These are phyloP conservation scores for Gryon sp. DNA, from an alignment of 1,140 invertebrate species.

Conservation along the genomic window DNA sequence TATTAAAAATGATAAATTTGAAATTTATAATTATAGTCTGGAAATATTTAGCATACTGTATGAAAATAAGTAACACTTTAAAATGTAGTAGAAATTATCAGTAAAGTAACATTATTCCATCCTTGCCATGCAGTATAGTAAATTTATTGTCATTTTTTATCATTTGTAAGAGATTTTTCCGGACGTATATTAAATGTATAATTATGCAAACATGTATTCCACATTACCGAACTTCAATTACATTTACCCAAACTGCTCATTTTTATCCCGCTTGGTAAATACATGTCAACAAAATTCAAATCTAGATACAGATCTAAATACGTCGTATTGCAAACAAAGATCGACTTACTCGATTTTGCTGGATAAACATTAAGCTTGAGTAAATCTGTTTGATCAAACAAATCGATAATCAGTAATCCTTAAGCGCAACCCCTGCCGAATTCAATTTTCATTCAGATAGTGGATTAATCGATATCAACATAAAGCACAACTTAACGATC, in stretches of 20 bases:
- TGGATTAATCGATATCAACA: slow-evolving; percentile 35
- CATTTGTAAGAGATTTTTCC: no score
- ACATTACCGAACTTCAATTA: slow-evolving; percentile 21
- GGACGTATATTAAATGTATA: slow-evolving; percentile 1
- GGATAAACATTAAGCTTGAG: slow-evolving; percentile 39
- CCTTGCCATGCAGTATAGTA: no score
- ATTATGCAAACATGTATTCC: slow-evolving; percentile 34
- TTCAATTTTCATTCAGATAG: slow-evolving; percentile 27
- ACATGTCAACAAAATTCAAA: slow-evolving; percentile 45
- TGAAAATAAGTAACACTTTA: no score
- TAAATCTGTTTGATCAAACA: slow-evolving; percentile 57
- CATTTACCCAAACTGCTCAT: slow-evolving; percentile 16
- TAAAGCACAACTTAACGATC: slow-evolving; percentile 49
- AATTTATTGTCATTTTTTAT: no score
- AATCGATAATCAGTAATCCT: slow-evolving; percentile 53
- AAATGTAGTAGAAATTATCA: no score
- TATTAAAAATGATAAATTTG: no score
- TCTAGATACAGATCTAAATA: slow-evolving; percentile 47
- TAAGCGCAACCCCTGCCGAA: slow-evolving; percentile 15
- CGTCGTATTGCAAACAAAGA: slow-evolving; percentile 44
- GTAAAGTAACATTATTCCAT: no score
- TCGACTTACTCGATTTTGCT: slow-evolving; percentile 34
- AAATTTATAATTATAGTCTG: no score
- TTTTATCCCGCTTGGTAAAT: slow-evolving; percentile 16
- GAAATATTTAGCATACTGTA: no score